Evolutionary conservation across 2,888 invertebrate genomes (phyloP), one percentile per base, ranked within the genome.

Genomic region (Thecophora atra): DNA sequence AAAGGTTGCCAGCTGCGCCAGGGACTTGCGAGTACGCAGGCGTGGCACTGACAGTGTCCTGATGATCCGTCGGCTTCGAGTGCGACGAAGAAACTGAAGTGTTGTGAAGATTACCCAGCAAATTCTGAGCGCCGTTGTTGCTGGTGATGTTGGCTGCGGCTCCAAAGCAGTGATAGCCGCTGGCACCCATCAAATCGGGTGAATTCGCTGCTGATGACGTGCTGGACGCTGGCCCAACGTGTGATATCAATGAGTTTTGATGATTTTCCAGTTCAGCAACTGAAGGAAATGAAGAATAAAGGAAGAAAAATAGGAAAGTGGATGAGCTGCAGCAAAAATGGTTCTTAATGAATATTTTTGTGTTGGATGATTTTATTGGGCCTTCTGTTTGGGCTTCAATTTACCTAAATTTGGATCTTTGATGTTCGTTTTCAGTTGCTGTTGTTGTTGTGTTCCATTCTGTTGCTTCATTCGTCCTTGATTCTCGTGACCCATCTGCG

Each of bases 401-500:
- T 73, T 70, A 79, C 79, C 78, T 76, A 79, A 75, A 73, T 77
- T 76, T 37, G 75, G 60, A 74, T 81, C 79, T 75, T 79, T 81
- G 56, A 56, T 71, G 73, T 70, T 77, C 37, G 73, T 71, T 72
- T 79, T 79, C 68, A 77, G 73, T 15, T 78, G 77, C 65, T 79
- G 82, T 56, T 84, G 77, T 26, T 76, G 78, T 17, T 78, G 79
- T n/a, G n/a, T n/a, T n/a, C 75, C 75, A 19, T 75, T 75, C n/a
- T 81, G 80, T 17, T 82, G 86, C 70, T 86, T 85, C 79, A 85
- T 80, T 75, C 85, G 81, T 62, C 81, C 81, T 74, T 86, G 86
- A 66, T 81, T 85, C 60, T 86, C 86, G 70, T 86, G 86, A 76
- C 82, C 85, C 80, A 85, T 83, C 74, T 80, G 83, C 75, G 79